A percentile compares a stretch with the other conserved stretches of the same genome.
phyloP scores from a whole-genome alignment of 2,888 invertebrate species.

The Lepidochitona cinerea region DNA sequence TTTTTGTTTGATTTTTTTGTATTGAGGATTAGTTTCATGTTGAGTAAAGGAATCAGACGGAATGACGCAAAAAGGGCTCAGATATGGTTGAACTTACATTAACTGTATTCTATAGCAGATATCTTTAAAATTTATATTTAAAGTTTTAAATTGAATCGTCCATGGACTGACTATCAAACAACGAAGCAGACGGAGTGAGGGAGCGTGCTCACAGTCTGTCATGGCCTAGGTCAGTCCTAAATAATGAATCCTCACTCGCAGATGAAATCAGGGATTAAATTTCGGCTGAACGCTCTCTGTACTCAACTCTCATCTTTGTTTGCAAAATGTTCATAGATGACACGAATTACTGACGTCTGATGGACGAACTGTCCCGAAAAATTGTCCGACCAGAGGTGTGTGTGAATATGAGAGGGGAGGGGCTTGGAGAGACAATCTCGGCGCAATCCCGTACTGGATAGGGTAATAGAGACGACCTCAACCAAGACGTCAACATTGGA shows the following conservation, averaged over 20 bases:
- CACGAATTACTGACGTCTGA: slow-evolving; percentile 3
- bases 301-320: not conserved
- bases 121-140: no score
- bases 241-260: not conserved
- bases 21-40: no score
- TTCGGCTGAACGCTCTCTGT: not conserved
- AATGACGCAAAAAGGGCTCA: no score
- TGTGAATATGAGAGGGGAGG: not conserved
- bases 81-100: no score
- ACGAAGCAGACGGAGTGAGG: no score
- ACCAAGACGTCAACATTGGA: not conserved
- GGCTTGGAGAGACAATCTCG: not conserved
- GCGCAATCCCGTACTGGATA: not conserved
- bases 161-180: no score
- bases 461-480: not conserved
- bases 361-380: not conserved
- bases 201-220: not conserved
- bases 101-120: no score
- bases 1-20: no score
- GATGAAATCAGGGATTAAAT: slow-evolving; percentile 5
- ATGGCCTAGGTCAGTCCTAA: slow-evolving; percentile 1
- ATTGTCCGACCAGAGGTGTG: not conserved
- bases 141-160: no score
- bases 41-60: no score
- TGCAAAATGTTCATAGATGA: slow-evolving; percentile 7